These are phyloP conservation scores for Hyposoter didymator DNA, from an alignment of 2,888 invertebrate genomes.

Conservation along the genomic window DNA sequence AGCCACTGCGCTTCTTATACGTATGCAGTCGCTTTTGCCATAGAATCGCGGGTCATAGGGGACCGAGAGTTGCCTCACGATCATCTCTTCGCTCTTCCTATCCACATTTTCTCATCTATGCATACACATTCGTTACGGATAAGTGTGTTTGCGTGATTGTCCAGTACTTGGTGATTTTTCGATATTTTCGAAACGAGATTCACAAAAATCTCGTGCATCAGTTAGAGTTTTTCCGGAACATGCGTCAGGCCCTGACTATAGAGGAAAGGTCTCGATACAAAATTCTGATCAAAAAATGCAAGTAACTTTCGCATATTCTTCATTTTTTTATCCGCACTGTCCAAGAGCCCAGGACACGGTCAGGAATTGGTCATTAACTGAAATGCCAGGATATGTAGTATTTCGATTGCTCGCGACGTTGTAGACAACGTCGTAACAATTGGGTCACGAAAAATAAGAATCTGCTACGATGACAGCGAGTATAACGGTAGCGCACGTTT, in stretches of 20 bases:
- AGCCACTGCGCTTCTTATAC: conserved; percentile 79
- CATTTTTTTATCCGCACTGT: not conserved
- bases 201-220: not conserved
- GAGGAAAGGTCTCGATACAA: not conserved
- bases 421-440: not conserved
- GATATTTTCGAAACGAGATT: not conserved
- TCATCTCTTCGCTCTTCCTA: not conserved
- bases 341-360: not conserved
- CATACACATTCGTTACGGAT: not conserved
- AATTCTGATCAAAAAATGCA: not conserved
- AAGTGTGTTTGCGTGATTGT: not conserved
- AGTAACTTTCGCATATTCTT: too few relatives aligned
- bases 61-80: conserved; percentile 57
- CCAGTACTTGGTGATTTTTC: not conserved
- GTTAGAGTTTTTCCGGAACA: too few relatives aligned
- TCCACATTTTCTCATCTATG: conserved; percentile 14
- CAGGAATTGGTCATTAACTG: not conserved
- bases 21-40: conserved; percentile 77
- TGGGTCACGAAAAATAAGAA: conserved; percentile 3
- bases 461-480: conserved; percentile 19
- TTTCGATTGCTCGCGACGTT: not conserved
- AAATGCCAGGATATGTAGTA: not conserved
- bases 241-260: too few relatives aligned
- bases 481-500: conserved; percentile 47
- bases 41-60: conserved; percentile 65